Evolutionary conservation across 2,797 vertebrate species (phyloP).

Genomic region (Lepilemur ruficaudatus): DNA sequence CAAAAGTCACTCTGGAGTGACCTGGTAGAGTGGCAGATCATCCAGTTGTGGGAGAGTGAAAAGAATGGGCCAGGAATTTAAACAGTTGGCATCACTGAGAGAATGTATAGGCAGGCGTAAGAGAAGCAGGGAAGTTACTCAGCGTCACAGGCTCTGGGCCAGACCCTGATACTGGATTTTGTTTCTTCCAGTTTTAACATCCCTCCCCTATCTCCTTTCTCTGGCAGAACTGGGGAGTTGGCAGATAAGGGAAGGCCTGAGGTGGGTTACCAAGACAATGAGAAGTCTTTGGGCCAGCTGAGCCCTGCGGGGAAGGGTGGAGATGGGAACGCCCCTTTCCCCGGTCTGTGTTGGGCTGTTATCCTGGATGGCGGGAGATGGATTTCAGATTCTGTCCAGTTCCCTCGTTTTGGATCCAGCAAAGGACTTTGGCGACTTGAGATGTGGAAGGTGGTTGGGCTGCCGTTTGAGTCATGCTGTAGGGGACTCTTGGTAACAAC

Average conservation of each 20-base stretch:
- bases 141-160: background rate
- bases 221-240: constrained; percentile 43
- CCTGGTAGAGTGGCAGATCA: background rate
- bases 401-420: background rate
- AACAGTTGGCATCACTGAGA: background rate
- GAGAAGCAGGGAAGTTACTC: background rate
- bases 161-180: background rate
- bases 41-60: background rate
- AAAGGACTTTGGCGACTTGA: background rate
- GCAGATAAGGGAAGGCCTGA: constrained; percentile 17
- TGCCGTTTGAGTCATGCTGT: constrained; percentile 30
- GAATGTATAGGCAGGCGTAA: background rate
- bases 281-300: background rate
- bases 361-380: background rate
- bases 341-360: background rate
- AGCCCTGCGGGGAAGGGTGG: constrained; percentile 13
- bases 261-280: constrained; percentile 24
- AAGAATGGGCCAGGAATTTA: background rate
- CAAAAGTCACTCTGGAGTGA: background rate
- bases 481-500: background rate
- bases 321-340: background rate
- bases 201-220: background rate
- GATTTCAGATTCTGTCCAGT: background rate
- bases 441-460: background rate
- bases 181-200: constrained; percentile 40